phyloP scores from a whole-genome alignment of 2,888 invertebrate species.

The Galerucella pusilla region DNA sequence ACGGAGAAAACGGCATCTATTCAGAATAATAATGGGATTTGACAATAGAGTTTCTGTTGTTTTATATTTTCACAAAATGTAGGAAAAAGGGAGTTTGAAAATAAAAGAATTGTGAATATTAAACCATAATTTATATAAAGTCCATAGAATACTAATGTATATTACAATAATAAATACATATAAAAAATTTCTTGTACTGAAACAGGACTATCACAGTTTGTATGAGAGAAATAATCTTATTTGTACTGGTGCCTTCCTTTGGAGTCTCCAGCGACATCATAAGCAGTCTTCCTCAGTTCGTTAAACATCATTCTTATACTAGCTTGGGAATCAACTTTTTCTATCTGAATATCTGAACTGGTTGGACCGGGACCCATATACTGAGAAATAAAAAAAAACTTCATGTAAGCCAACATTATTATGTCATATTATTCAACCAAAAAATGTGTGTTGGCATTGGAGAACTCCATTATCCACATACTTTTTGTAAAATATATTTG shows the following conservation, averaged over 20 bases:
- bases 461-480: too few relatives aligned
- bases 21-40: too few relatives aligned
- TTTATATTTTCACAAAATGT: too few relatives aligned
- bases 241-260: slow-evolving; percentile 20
- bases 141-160: background rate
- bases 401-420: too few relatives aligned
- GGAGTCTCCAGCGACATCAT: slow-evolving; percentile 25
- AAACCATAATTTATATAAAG: background rate
- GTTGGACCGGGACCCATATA: background rate
- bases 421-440: too few relatives aligned
- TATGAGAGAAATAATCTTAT: background rate
- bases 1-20: too few relatives aligned
- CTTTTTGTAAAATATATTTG: too few relatives aligned
- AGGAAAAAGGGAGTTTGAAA: background rate
- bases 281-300: slow-evolving; percentile 46
- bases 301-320: slow-evolving; percentile 44
- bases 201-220: slow-evolving; percentile 15
- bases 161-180: slow-evolving; percentile 5
- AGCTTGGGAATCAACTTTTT: slow-evolving; percentile 40
- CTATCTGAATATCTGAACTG: slow-evolving; percentile 7
- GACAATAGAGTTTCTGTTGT: too few relatives aligned
- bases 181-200: slow-evolving; percentile 3
- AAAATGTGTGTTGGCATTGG: too few relatives aligned
- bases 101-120: background rate
- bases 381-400: slow-evolving; percentile 1